Conservation (phyloP, 2,888 invertebrate species). For the Leucoma salicis region DNA sequence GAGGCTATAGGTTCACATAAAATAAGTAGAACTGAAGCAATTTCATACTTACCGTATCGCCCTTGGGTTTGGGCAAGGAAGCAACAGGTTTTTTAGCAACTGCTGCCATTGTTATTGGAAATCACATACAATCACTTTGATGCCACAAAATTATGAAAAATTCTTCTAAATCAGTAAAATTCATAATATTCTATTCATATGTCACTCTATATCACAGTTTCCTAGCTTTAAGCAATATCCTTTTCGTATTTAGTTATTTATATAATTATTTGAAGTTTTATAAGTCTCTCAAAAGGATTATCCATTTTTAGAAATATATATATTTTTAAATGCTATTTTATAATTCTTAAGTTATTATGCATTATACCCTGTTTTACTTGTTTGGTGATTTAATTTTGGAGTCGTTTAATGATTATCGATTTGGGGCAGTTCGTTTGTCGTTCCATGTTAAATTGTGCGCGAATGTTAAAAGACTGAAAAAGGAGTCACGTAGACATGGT, state of each 20-base stretch:
- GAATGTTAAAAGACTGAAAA: slow-evolving; percentile 79
- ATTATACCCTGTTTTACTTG: slow-evolving; percentile 43
- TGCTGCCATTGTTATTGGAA: slow-evolving; percentile 65
- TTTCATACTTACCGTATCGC: slow-evolving; percentile 62
- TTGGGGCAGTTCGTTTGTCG: slow-evolving; percentile 67
- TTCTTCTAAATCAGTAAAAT: slow-evolving; percentile 19
- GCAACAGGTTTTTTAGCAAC: slow-evolving; percentile 62
- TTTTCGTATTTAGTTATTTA: slow-evolving; percentile 19
- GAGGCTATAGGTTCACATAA: slow-evolving; percentile 9
- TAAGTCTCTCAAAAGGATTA: slow-evolving; percentile 22
- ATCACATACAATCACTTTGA: slow-evolving; percentile 53
- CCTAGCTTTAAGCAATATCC: slow-evolving; percentile 29
- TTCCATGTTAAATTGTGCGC: slow-evolving; percentile 80
- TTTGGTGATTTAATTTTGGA: slow-evolving; percentile 33
- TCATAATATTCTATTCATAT: slow-evolving; percentile 34
- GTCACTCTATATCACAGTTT: slow-evolving; percentile 52
- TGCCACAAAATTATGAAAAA: slow-evolving; percentile 61
- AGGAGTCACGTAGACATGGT: slow-evolving; percentile 60
- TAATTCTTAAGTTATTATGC: slow-evolving; percentile 33
- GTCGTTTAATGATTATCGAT: slow-evolving; percentile 49
- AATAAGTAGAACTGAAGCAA: slow-evolving; percentile 13
- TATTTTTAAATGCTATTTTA: slow-evolving; percentile 54
- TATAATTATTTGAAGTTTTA: slow-evolving; percentile 15
- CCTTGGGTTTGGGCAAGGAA: slow-evolving; percentile 38
- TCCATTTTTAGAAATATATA: slow-evolving; percentile 34